Conservation (phyloP, 1,140 invertebrate species). For the Lethrus apterus region DNA sequence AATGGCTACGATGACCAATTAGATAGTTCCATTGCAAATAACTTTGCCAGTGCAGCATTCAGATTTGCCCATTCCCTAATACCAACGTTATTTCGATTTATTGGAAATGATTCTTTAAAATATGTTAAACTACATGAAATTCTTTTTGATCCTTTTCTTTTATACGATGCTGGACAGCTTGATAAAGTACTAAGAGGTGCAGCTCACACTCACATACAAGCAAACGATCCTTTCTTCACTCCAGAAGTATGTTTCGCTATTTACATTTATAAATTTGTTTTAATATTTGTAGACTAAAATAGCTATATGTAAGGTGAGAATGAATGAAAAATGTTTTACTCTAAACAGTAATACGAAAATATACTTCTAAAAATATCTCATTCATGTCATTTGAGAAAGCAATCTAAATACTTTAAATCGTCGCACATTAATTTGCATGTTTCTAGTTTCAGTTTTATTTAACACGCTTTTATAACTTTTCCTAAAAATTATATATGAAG, state of each 20-base stretch:
- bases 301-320: no score
- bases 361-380: no score
- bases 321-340: no score
- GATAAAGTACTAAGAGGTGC: constrained; percentile 56
- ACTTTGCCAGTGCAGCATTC: constrained; percentile 85
- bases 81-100: constrained; percentile 61
- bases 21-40: constrained; percentile 80
- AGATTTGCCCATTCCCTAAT: constrained; percentile 86
- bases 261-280: no score
- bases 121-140: constrained; percentile 69
- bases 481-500: no score
- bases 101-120: constrained; percentile 51
- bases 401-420: no score
- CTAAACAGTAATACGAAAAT: no score
- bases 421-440: no score
- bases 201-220: constrained; percentile 57
- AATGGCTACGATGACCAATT: constrained; percentile 61
- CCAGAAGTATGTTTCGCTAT: constrained; percentile 56
- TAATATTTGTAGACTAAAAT: no score
- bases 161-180: constrained; percentile 56
- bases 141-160: constrained; percentile 72
- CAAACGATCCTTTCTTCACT: constrained; percentile 60
- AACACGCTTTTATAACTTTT: no score
- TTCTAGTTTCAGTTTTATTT: no score
- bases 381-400: no score